These are phyloP conservation scores for Pseudomyrmex gracilis DNA, from an alignment of 1,140 invertebrate genomes.

Conservation along the genomic window DNA sequence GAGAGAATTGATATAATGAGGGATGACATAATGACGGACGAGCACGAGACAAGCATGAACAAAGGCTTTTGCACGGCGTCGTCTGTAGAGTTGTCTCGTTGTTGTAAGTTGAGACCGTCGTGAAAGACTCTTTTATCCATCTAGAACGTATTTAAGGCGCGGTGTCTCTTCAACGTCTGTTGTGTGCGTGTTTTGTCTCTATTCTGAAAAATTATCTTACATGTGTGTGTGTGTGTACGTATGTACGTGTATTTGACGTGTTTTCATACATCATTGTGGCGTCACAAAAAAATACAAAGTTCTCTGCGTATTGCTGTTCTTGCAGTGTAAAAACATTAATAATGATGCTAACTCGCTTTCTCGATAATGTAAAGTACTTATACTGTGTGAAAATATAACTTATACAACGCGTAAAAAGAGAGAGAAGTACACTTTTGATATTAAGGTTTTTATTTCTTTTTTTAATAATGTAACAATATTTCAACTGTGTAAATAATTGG, in stretches of 20 bases:
- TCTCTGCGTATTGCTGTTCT: conserved; percentile 13
- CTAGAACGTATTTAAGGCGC: conserved; percentile 42
- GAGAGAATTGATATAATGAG: neutral
- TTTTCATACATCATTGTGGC: conserved; percentile 35
- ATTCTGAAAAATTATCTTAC: conserved; percentile 51
- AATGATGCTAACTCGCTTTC: no score
- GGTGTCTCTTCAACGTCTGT: conserved; percentile 8
- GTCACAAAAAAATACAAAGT: conserved; percentile 7
- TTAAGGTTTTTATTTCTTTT: no score
- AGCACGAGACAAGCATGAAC: conserved; percentile 38
- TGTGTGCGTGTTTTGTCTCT: neutral
- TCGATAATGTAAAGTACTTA: no score
- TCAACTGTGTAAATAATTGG: no score
- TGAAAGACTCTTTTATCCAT: conserved; percentile 35
- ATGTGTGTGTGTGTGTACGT: no score
- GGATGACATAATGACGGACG: conserved; percentile 41
- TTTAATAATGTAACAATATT: no score
- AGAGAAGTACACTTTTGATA: no score
- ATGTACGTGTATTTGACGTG: neutral
- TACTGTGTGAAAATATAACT: no score
- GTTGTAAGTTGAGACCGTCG: conserved; percentile 4
- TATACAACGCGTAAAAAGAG: no score
- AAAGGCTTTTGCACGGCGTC: conserved; percentile 26
- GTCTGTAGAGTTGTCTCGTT: conserved; percentile 13
- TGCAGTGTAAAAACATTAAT: no score